Conservation (phyloP, 2,113 vertebrate genomes). For the Lepidothrix coronata region DNA sequence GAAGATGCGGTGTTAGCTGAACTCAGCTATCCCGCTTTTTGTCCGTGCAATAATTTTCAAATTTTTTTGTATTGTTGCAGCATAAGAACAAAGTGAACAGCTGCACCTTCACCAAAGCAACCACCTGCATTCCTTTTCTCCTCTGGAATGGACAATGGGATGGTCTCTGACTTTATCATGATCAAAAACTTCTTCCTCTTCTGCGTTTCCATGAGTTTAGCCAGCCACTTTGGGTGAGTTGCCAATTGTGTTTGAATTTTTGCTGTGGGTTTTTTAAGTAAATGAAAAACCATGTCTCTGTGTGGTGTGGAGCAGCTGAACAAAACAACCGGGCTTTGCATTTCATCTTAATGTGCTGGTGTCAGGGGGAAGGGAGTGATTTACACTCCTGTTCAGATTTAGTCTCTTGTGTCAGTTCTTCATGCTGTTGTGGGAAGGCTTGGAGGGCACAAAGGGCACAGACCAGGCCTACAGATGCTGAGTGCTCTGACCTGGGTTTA, state of each 20-base stretch:
- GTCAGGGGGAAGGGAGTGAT: not conserved
- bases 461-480: not conserved
- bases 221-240: slow-evolving; percentile 88
- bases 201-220: slow-evolving; percentile 83
- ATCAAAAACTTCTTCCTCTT: slow-evolving; percentile 86
- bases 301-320: not conserved
- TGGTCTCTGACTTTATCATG: slow-evolving; percentile 82
- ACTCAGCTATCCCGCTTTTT: not conserved
- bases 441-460: not conserved
- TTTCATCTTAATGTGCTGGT: not conserved
- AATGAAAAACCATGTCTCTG: not conserved
- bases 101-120: slow-evolving; percentile 51
- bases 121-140: slow-evolving; percentile 51
- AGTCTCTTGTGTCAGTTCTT: rapidly evolving
- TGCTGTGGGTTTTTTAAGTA: not conserved
- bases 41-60: not conserved
- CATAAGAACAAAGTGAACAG: slow-evolving; percentile 52
- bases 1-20: slow-evolving; percentile 13
- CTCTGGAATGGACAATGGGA: slow-evolving; percentile 94
- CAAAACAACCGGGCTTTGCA: not conserved
- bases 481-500: not conserved
- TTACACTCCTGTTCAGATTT: not conserved
- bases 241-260: not conserved
- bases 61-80: slow-evolving; percentile 59
- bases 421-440: not conserved